Conservation (phyloP, 1,140 invertebrate genomes). For the Nasonia giraulti region DNA sequence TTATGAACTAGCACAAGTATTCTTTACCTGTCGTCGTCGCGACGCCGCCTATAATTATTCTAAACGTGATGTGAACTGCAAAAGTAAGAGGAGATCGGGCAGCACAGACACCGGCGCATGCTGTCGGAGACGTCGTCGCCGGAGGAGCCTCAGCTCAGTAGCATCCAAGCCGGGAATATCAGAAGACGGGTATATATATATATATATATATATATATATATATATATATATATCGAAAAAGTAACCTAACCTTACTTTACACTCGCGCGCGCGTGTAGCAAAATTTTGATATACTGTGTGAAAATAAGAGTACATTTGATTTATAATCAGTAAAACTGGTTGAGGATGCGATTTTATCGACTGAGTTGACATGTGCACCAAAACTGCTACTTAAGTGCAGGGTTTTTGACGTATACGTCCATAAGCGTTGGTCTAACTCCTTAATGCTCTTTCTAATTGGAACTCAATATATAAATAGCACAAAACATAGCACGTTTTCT, state of each 20-base stretch:
- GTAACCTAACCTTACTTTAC: conserved; percentile 27
- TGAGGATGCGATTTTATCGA: not conserved
- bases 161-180: not conserved
- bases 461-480: too few species aligned
- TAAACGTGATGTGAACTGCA: not conserved
- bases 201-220: not conserved
- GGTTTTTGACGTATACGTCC: too few species aligned
- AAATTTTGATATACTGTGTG: not conserved
- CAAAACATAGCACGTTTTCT: too few species aligned
- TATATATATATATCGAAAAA: not conserved
- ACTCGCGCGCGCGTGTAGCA: too few species aligned
- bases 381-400: too few species aligned
- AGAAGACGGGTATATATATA: not conserved
- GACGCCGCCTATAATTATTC: conserved; percentile 3
- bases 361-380: not conserved
- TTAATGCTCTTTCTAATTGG: too few species aligned
- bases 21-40: not conserved
- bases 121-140: conserved; percentile 8
- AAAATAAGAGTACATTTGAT: not conserved
- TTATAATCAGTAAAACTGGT: too few species aligned
- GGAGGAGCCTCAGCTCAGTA: not conserved
- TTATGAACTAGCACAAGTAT: not conserved
- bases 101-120: conserved; percentile 8
- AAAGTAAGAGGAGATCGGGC: not conserved
- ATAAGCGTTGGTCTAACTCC: too few species aligned